Conservation (phyloP, 2,797 vertebrate species). For the Allobates femoralis region DNA sequence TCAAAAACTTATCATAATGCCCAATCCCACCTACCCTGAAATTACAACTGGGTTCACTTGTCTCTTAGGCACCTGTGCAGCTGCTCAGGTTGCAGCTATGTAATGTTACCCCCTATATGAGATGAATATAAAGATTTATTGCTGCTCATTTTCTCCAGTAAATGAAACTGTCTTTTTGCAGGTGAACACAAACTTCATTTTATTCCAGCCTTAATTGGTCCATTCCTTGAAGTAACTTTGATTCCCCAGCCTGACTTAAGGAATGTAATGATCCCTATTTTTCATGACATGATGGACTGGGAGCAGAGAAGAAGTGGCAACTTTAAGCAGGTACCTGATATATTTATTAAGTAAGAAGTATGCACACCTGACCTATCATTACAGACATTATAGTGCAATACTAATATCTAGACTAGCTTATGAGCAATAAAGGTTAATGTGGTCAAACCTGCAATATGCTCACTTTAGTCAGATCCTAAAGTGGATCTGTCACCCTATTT, state of each 20-base stretch:
- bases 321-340: constrained; percentile 90
- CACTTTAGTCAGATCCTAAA: no score
- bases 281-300: constrained; percentile 99
- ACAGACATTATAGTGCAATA: background rate
- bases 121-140: background rate
- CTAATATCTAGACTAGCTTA: background rate
- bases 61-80: no score
- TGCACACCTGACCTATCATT: background rate
- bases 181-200: constrained; percentile 98
- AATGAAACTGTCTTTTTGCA: constrained; percentile 69
- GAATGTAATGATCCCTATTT: constrained; percentile 99
- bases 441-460: no score
- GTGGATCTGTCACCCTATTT: no score
- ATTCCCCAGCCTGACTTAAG: constrained; percentile 96
- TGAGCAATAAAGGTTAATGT: no score
- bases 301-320: constrained; percentile 95
- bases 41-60: no score
- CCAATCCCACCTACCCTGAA: no score
- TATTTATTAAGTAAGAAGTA: background rate
- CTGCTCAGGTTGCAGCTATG: no score
- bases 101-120: no score
- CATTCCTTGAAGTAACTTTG: constrained; percentile 96
- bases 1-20: no score
- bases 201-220: constrained; percentile 96
- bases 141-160: background rate